Evolutionary conservation across 2,113 vertebrate genomes (phyloP).

Genomic region (Myrmecophaga tridactyla): DNA sequence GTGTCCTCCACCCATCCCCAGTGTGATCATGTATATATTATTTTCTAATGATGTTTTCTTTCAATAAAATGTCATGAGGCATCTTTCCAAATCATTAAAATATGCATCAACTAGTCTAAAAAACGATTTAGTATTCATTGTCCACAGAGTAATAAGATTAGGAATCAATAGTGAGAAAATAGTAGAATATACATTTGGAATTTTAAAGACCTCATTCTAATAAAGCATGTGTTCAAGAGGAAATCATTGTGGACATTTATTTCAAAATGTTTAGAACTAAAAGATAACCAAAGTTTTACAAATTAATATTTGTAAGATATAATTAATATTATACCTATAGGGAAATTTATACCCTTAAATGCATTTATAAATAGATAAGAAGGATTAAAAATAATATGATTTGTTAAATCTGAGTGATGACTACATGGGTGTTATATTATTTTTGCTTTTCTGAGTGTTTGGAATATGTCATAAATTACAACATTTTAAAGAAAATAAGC

Average conservation of each 20-base stretch:
- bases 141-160: slow-evolving; percentile 13
- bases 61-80: background rate
- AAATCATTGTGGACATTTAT: background rate
- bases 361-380: background rate
- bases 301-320: background rate
- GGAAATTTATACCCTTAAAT: background rate
- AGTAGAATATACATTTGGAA: background rate
- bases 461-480: background rate
- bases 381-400: background rate
- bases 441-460: background rate
- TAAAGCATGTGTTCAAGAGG: background rate
- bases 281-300: background rate
- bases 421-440: background rate
- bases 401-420: background rate
- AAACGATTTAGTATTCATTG: slow-evolving; percentile 12
- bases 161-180: background rate
- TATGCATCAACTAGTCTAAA: slow-evolving; percentile 7
- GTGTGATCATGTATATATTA: no score
- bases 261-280: background rate
- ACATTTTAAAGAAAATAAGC: background rate
- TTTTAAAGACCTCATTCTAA: slow-evolving; percentile 22
- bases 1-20: background rate
- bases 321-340: background rate
- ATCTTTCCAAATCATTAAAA: slow-evolving; percentile 24
- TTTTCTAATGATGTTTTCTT: background rate